Evolutionary conservation across 2,888 invertebrate genomes (phyloP).

Genomic region (Villa cingulata): DNA sequence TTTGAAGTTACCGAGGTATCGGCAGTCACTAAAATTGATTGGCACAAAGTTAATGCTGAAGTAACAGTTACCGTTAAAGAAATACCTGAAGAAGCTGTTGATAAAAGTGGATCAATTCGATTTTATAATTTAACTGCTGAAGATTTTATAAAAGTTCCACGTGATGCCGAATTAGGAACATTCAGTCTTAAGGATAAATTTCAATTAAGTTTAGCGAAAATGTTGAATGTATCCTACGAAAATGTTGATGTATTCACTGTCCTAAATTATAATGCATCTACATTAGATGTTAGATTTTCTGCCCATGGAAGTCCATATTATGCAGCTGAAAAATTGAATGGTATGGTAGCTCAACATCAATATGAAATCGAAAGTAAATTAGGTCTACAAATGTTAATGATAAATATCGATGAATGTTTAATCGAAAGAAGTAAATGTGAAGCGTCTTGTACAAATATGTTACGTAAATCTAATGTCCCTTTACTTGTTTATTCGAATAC

Average conservation of each 20-base stretch:
- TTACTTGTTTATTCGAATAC: slow-evolving; percentile 82
- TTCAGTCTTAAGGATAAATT: slow-evolving; percentile 33
- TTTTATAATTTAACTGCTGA: slow-evolving; percentile 70
- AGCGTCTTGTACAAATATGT: slow-evolving; percentile 66
- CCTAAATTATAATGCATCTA: slow-evolving; percentile 46
- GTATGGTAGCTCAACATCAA: slow-evolving; percentile 60
- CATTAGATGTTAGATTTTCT: slow-evolving; percentile 77
- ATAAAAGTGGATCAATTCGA: slow-evolving; percentile 83
- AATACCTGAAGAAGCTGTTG: slow-evolving; percentile 83
- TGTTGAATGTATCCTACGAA: slow-evolving; percentile 62
- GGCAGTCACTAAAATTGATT: slow-evolving; percentile 40
- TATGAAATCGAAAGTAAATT: slow-evolving; percentile 57
- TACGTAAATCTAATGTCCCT: slow-evolving; percentile 60
- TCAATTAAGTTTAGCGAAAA: slow-evolving; percentile 46
- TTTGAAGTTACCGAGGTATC: slow-evolving; percentile 61
- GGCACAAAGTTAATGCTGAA: slow-evolving; percentile 63
- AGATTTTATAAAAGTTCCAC: slow-evolving; percentile 56
- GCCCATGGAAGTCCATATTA: slow-evolving; percentile 93
- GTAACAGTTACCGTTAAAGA: slow-evolving; percentile 78
- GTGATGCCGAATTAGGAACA: slow-evolving; percentile 21
- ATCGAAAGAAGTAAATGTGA: slow-evolving; percentile 55
- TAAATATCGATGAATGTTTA: slow-evolving; percentile 83
- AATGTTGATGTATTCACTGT: slow-evolving; percentile 93
- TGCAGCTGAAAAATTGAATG: slow-evolving; percentile 74
- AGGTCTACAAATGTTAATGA: slow-evolving; percentile 63